Percentiles rank a stretch among this genome's conserved stretches.
Evolutionary conservation across 2,888 invertebrate genomes (phyloP).

Genomic region (Ypsolopha sequella): DNA sequence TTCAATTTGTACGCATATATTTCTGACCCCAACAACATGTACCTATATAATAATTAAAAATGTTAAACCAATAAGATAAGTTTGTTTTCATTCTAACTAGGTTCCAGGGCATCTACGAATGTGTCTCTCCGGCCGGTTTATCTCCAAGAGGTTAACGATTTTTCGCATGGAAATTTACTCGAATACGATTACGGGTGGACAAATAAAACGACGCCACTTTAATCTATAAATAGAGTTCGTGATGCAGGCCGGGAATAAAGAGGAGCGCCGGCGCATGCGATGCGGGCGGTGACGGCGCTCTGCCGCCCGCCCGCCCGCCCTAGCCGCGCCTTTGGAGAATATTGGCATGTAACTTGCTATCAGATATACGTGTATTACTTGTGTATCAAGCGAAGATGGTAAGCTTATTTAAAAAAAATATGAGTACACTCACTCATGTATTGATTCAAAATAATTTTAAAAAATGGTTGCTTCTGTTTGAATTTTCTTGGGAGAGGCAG

Average conservation of each 20-base stretch:
- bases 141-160: conserved; percentile 52
- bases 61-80: not conserved
- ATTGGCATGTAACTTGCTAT: not conserved
- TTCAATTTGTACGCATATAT: no score
- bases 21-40: no score
- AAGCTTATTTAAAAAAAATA: no score
- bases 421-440: no score
- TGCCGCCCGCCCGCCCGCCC: conserved; percentile 15
- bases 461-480: no score
- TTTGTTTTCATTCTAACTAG: not conserved
- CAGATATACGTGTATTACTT: not conserved
- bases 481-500: no score
- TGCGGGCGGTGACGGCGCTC: conserved; percentile 17
- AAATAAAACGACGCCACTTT: conserved; percentile 57
- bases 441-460: no score
- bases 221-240: conserved; percentile 43
- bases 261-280: conserved; percentile 20
- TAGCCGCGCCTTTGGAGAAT: not conserved
- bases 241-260: conserved; percentile 21
- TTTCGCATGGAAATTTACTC: conserved; percentile 61
- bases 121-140: conserved; percentile 30
- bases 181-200: conserved; percentile 31
- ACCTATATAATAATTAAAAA: no score
- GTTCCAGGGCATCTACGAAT: conserved; percentile 8
- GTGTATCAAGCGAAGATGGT: no score